Percentiles rank a stretch among this genome's conserved stretches.
Conservation (phyloP, 1,140 invertebrate species). For the Sweltsa coloradensis region DNA sequence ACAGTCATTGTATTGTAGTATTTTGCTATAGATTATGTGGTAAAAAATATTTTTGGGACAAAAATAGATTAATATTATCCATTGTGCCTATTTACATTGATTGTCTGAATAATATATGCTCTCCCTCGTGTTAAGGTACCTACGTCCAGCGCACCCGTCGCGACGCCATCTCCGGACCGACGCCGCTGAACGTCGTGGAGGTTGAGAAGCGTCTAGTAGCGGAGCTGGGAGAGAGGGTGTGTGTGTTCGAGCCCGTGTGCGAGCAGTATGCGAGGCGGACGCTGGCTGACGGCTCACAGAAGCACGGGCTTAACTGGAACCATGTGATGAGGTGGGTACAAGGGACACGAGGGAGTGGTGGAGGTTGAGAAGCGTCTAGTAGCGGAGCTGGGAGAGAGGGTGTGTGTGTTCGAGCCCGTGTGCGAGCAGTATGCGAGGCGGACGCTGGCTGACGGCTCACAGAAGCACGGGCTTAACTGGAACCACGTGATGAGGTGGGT, state of each 20-base stretch:
- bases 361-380: slow-evolving; percentile 57
- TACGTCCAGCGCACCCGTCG: slow-evolving; percentile 40
- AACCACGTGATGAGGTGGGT: slow-evolving; percentile 13
- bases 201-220: slow-evolving; percentile 54
- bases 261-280: slow-evolving; percentile 44
- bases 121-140: slow-evolving; percentile 42
- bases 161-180: slow-evolving; percentile 27
- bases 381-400: slow-evolving; percentile 48
- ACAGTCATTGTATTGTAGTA: too few relatives aligned
- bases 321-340: slow-evolving; percentile 13
- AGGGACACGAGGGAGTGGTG: too few relatives aligned
- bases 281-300: slow-evolving; percentile 1
- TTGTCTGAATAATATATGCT: too few relatives aligned
- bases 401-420: slow-evolving; percentile 56
- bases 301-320: slow-evolving; percentile 16
- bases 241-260: slow-evolving; percentile 56
- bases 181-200: slow-evolving; percentile 43
- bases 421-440: slow-evolving; percentile 49
- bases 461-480: slow-evolving; percentile 15
- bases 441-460: slow-evolving; percentile 17
- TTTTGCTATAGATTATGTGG: too few relatives aligned
- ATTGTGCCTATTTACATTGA: too few relatives aligned
- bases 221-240: slow-evolving; percentile 53
- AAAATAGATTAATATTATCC: too few relatives aligned
- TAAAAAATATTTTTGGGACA: too few relatives aligned